Evolutionary conservation across 2,888 invertebrate genomes (phyloP).

Genomic region (Ganaspis brasiliensis): DNA sequence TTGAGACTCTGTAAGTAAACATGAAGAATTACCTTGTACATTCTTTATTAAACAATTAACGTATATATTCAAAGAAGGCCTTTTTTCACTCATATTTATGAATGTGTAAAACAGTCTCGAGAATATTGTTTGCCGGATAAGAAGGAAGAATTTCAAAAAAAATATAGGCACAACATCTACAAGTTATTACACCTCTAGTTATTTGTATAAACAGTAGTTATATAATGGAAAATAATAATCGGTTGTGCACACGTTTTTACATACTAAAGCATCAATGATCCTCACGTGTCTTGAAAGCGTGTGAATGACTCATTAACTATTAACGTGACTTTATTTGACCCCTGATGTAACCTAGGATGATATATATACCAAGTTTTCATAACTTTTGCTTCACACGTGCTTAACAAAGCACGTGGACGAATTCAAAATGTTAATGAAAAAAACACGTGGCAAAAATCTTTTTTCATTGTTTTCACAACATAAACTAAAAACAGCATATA

Average conservation of each 20-base stretch:
- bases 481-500: too few species aligned
- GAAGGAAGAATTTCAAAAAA: background rate
- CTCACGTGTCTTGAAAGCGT: slow-evolving; percentile 60
- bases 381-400: slow-evolving; percentile 1
- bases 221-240: slow-evolving; percentile 52
- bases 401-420: background rate
- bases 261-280: slow-evolving; percentile 56
- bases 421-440: background rate
- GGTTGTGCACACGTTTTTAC: slow-evolving; percentile 47
- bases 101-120: background rate
- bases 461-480: too few species aligned
- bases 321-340: slow-evolving; percentile 31
- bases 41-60: background rate
- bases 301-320: slow-evolving; percentile 56
- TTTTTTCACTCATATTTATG: background rate
- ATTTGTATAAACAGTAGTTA: slow-evolving; percentile 52
- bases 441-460: background rate
- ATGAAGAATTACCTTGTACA: background rate
- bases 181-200: slow-evolving; percentile 8
- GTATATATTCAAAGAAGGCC: background rate
- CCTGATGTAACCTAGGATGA: slow-evolving; percentile 42
- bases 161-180: background rate
- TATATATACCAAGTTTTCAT: background rate
- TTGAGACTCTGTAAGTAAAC: background rate
- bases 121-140: background rate